Evolutionary conservation across 2,888 invertebrate species (phyloP), one percentile per base, ranked within the genome.

Genomic region (Adelognathus sp.): DNA sequence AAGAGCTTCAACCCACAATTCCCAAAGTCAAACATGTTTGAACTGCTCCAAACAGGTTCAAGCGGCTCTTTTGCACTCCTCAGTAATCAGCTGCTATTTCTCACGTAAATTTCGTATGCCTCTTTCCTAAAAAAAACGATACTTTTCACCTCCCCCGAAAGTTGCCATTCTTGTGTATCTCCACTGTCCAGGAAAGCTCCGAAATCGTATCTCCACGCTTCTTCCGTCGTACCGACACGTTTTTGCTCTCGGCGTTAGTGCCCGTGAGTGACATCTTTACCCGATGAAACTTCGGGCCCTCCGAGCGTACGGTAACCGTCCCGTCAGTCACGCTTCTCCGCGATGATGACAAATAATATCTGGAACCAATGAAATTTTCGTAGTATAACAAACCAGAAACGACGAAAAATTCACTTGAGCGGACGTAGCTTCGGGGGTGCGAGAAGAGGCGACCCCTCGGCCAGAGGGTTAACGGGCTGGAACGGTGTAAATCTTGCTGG

Each of bases 331-430:
- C 87, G 88, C 81, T 82, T 85, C 86, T 83, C 85, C 75, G 76
- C 64, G 84, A 86, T 87, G 84, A 88, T 86, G 88, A 88, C 86
- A 83, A 89, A 88, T 90, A 88, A 90, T 89, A 89, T 88, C 87
- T 84, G 87, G 85, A 88, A 88, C 90, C 82, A 87, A 89, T 86
- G 76, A 84, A 87, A 87, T 87, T 87, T 85, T 81, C 80, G 79
- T 82, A 52, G 72, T 80, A 56, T 64, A 61, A 64, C 54, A 61
- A 74, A 63, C 58, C 1, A 4, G n/a, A 7, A 4, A 16, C 4
- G 21, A 31, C 9, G 9, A 11, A 44, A 44, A 31, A 16, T 29
- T 29, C 16, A 29, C 29, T 31, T 18, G 44, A 36, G 16, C n/a
- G n/a, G 54, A 39, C 14, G 29, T 54, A 41, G 11, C 41, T 11